Base-by-base conservation (phyloP, 2,113 vertebrate genomes). In the Eurypyga helias region DNA sequence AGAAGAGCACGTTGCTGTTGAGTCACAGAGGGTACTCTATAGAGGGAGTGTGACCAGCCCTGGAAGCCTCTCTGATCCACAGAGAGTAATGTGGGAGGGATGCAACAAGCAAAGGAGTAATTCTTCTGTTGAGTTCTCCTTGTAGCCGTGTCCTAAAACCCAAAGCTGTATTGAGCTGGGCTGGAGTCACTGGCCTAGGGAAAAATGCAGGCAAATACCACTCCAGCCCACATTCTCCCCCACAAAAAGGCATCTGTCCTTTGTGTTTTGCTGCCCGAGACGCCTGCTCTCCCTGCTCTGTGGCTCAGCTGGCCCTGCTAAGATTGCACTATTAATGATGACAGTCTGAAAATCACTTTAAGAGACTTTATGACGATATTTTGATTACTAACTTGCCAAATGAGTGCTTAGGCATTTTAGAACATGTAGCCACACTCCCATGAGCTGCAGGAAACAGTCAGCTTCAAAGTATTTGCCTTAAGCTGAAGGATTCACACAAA, bases 141-240 rank as follows among this genome's bases (percentile, higher is more conserved):
- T 80, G 36, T 69, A 80, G 49, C 67, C 80, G 11, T 43, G 84
- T 88, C 84, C 90, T 88, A 54, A 72, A 91, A 85, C 69, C 45
- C 83, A 46, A 93, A 93, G 96, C 93, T 96, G 90, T 93, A 96
- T 89, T 91, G 90, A 96, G 49, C 95, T 94, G 87, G 94, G 81
- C 83, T 95, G 87, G 87, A 96, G 84, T 95, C 75, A 69, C 78
- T 97, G 93, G 95, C 90, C 73, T n/a, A 73, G 70, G 51, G 83
- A 95, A 96, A 95, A 94, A 95, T 94, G 91, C 86, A 95, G 93
- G 72, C 96, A 93, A 96, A 96, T 96, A 94, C 95, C 95, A 91
- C 66, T 67, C 45, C 92, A 91, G 93, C 91, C 96, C 94, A 96
- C 96, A 96, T 61, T 94, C 87, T 94, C 82, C 92, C 71, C 84